Evolutionary conservation across 1,140 invertebrate species (phyloP).

Genomic region (Rhysida immarginata): DNA sequence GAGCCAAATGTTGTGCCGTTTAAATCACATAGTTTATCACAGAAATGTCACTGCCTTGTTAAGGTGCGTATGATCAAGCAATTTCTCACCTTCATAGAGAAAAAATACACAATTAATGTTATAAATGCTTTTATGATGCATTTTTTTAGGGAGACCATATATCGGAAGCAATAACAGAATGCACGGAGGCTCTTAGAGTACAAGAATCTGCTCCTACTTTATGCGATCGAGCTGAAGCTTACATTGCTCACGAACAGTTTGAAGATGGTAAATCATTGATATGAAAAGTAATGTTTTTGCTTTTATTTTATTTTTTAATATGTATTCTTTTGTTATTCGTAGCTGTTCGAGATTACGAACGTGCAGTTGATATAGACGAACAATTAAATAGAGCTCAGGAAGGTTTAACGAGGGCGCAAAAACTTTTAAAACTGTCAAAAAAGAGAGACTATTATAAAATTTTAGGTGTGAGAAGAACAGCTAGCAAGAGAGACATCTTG

Average conservation of each 20-base stretch:
- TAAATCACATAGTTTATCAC: conserved; percentile 48
- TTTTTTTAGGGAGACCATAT: conserved; percentile 45
- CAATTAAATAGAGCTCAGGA: conserved; percentile 69
- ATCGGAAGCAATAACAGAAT: conserved; percentile 50
- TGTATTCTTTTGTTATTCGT: conserved; percentile 22
- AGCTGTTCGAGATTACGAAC: conserved; percentile 76
- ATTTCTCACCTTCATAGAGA: too few species aligned
- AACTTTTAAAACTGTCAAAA: conserved; percentile 82
- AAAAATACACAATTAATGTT: too few species aligned
- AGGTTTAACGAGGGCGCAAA: conserved; percentile 74
- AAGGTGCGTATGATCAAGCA: conserved; percentile 29
- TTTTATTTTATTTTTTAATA: not conserved
- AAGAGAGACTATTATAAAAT: conserved; percentile 98
- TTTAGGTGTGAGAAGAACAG: conserved; percentile 64
- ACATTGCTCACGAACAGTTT: conserved; percentile 75
- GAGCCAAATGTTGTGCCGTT: conserved; percentile 58
- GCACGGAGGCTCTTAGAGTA: conserved; percentile 62
- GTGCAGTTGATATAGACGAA: conserved; percentile 71
- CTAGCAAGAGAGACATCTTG: conserved; percentile 79
- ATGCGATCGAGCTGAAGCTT: conserved; percentile 84
- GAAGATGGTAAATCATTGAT: conserved; percentile 57
- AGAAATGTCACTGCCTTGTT: conserved; percentile 30
- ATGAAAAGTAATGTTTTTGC: not conserved
- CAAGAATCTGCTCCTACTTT: conserved; percentile 58
- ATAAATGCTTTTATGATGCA: too few species aligned